phyloP scores from a whole-genome alignment of 2,797 vertebrate species.

The Enteromius trimaculatus region DNA sequence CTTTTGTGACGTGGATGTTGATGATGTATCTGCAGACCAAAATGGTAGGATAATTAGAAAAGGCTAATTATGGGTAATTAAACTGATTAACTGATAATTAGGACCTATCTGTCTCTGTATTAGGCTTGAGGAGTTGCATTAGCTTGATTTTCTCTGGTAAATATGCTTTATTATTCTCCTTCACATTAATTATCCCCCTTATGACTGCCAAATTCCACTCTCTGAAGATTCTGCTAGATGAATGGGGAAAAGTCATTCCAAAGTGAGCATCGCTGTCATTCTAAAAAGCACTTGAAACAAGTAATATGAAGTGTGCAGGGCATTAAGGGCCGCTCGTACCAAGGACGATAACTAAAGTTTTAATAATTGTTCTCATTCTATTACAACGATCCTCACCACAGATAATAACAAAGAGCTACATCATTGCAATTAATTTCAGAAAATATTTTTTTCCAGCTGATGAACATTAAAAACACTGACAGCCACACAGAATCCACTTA shows the following conservation, averaged over 20 bases:
- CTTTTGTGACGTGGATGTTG: constrained; percentile 64
- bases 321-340: too few species aligned
- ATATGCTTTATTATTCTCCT: constrained; percentile 31
- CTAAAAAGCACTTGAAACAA: background rate
- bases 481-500: background rate
- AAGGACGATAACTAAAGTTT: background rate
- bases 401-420: background rate
- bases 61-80: constrained; percentile 71
- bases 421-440: background rate
- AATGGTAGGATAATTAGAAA: constrained; percentile 67
- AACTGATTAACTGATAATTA: constrained; percentile 63
- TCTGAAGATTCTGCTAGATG: background rate
- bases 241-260: background rate
- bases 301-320: background rate
- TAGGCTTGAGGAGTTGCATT: constrained; percentile 64
- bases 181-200: constrained; percentile 1
- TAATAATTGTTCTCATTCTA: background rate
- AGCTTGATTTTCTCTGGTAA: constrained; percentile 41
- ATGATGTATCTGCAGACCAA: constrained; percentile 67
- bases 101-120: constrained; percentile 62
- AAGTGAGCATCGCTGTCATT: background rate
- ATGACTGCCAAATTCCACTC: constrained; percentile 23
- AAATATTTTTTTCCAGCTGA: background rate
- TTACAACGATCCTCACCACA: background rate
- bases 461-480: background rate